Evolutionary conservation across 2,888 invertebrate species (phyloP).

Genomic region (Oscheius myriophilus): DNA sequence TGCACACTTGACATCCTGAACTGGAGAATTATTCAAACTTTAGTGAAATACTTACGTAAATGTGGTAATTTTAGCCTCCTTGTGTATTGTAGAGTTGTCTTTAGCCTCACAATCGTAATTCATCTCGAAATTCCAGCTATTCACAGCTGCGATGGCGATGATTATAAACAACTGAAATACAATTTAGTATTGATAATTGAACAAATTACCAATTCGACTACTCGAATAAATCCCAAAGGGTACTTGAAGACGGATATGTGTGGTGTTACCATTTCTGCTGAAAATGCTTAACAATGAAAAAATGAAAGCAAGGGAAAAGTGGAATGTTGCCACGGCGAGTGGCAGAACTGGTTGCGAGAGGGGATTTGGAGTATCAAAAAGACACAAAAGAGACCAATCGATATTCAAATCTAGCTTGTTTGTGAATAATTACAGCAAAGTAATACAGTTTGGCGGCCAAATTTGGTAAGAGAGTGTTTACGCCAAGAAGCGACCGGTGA

Average conservation of each 20-base stretch:
- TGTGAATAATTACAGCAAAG: too few relatives aligned
- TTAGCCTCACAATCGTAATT: conserved; percentile 40
- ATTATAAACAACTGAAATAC: conserved; percentile 59
- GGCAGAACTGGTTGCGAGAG: background rate
- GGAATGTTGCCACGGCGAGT: background rate
- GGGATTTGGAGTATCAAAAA: background rate
- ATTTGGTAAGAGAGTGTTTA: too few relatives aligned
- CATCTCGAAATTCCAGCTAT: conserved; percentile 58
- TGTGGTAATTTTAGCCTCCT: conserved; percentile 6
- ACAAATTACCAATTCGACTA: conserved; percentile 62
- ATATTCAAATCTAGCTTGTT: too few relatives aligned
- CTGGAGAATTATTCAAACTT: background rate
- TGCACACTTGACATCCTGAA: conserved; percentile 41
- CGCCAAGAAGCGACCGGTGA: too few relatives aligned
- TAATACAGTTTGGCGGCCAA: too few relatives aligned
- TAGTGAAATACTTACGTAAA: conserved; percentile 24
- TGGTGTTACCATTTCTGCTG: conserved; percentile 22
- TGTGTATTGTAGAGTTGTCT: conserved; percentile 3
- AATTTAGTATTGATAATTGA: background rate
- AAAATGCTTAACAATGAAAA: background rate
- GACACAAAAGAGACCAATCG: background rate
- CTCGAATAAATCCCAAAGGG: conserved; percentile 67
- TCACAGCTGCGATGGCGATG: conserved; percentile 62
- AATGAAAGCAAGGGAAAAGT: background rate
- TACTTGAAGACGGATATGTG: conserved; percentile 59